Evolutionary conservation across 2,888 invertebrate genomes (phyloP).

Genomic region (Choristoneura rosaceana): DNA sequence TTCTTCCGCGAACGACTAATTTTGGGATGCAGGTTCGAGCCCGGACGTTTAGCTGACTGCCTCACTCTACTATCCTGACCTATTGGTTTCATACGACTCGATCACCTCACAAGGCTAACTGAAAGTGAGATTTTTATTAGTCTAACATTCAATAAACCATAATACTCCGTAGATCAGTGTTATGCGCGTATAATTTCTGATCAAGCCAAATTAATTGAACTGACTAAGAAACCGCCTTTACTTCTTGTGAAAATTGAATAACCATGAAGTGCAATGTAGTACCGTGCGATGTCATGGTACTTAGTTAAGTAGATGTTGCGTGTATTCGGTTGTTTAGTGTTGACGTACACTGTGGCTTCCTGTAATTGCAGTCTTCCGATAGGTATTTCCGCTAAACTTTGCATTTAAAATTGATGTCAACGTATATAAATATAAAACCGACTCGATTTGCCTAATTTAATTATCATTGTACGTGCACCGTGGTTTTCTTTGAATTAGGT

Average conservation of each 20-base stretch:
- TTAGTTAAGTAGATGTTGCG: conserved; percentile 71
- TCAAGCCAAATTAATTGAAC: conserved; percentile 83
- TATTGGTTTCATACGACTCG: conserved; percentile 46
- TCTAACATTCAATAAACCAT: conserved; percentile 60
- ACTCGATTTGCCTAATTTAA: conserved; percentile 45
- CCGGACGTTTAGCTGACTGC: conserved; percentile 60
- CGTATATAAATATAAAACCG: conserved; percentile 51
- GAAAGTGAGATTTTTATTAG: conserved; percentile 71
- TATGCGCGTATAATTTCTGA: conserved; percentile 68
- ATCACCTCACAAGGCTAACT: conserved; percentile 61
- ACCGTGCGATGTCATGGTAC: conserved; percentile 71
- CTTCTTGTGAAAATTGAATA: conserved; percentile 72
- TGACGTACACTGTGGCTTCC: conserved; percentile 82
- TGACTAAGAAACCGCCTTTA: conserved; percentile 81
- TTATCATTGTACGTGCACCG: conserved; percentile 35
- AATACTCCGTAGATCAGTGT: conserved; percentile 78
- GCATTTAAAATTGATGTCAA: conserved; percentile 79
- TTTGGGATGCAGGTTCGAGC: conserved; percentile 57
- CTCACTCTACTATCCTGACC: conserved; percentile 50
- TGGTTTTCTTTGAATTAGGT: conserved; percentile 28
- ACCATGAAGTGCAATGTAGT: conserved; percentile 78
- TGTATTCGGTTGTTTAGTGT: conserved; percentile 71
- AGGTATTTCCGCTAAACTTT: conserved; percentile 79
- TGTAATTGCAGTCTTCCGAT: conserved; percentile 84
- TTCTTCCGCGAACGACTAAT: conserved; percentile 59